A percentile compares a stretch with the other conserved stretches of the same genome.
Conservation (phyloP, 2,113 vertebrate genomes). For the Cinclus mexicanus region DNA sequence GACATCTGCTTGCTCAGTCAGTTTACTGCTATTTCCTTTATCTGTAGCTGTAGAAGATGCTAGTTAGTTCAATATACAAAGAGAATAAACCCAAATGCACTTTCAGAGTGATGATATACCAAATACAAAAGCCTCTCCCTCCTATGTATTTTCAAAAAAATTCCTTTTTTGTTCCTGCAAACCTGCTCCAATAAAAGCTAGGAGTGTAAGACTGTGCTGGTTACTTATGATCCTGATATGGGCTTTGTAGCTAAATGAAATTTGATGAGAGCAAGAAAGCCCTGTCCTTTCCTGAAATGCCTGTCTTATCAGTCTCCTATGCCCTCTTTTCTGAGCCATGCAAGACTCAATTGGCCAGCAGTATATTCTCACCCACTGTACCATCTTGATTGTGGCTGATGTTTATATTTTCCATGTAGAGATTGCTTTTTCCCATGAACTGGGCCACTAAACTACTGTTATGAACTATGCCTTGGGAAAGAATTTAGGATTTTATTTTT, state of each 20-base stretch:
- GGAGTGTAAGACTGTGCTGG: neutral
- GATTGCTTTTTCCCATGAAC: neutral
- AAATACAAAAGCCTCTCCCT: neutral
- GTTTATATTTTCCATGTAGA: neutral
- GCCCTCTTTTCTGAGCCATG: neutral
- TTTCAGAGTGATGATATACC: neutral
- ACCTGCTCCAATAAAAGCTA: neutral
- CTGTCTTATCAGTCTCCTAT: neutral
- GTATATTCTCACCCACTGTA: neutral
- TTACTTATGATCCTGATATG: neutral
- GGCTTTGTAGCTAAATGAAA: neutral
- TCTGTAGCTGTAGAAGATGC: neutral
- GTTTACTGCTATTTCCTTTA: neutral
- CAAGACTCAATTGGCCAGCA: neutral
- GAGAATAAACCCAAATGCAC: neutral
- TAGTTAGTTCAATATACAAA: neutral
- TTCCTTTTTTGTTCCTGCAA: neutral
- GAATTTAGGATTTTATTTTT: neutral
- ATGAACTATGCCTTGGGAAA: neutral
- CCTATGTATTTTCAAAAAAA: neutral
- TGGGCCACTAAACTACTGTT: neutral
- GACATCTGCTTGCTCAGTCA: neutral
- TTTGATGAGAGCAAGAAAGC: neutral
- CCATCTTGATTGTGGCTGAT: neutral
- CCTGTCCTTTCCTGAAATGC: neutral